A percentile compares a stretch with the other conserved stretches of the same genome.
These are phyloP conservation scores for Scaptomyza polygonia DNA, from an alignment of 2,888 invertebrate species.

Conservation along the genomic window DNA sequence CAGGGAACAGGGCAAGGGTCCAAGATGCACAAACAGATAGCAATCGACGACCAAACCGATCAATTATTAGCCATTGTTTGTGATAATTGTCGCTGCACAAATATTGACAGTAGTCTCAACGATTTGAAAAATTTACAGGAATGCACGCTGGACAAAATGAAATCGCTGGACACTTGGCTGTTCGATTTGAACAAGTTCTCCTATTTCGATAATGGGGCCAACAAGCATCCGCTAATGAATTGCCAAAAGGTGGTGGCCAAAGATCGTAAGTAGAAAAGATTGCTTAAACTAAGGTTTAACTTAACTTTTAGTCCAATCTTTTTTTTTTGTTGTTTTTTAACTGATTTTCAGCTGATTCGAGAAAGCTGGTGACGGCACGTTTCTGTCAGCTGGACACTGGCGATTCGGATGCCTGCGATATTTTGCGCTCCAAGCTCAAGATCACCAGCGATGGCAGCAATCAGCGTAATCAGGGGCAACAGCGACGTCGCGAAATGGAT, in stretches of 20 bases:
- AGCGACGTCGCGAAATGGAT: conserved; percentile 45
- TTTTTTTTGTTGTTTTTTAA: no score
- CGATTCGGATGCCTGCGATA: conserved; percentile 82
- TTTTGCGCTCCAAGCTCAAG: conserved; percentile 74
- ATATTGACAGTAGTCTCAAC: conserved; percentile 27
- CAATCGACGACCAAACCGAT: conserved; percentile 18
- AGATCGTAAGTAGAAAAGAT: conserved; percentile 75
- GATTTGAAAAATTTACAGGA: conserved; percentile 59
- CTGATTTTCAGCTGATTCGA: conserved; percentile 48
- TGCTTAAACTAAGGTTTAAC: no score
- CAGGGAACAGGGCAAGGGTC: neutral
- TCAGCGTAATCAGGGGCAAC: conserved; percentile 34
- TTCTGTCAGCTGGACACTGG: conserved; percentile 83
- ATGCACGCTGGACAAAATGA: conserved; percentile 82
- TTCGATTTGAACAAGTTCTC: conserved; percentile 84
- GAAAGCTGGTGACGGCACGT: conserved; percentile 79
- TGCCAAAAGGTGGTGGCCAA: conserved; percentile 84
- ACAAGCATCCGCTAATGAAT: conserved; percentile 82
- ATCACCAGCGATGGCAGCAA: conserved; percentile 36
- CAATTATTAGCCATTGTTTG: conserved; percentile 45
- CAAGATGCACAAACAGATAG: conserved; percentile 3
- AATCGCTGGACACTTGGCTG: conserved; percentile 82
- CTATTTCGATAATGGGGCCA: conserved; percentile 77
- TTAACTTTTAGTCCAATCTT: no score
- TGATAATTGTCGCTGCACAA: conserved; percentile 10